Evolutionary conservation across 2,797 vertebrate genomes (phyloP).

Genomic region (Thalassophryne amazonica): DNA sequence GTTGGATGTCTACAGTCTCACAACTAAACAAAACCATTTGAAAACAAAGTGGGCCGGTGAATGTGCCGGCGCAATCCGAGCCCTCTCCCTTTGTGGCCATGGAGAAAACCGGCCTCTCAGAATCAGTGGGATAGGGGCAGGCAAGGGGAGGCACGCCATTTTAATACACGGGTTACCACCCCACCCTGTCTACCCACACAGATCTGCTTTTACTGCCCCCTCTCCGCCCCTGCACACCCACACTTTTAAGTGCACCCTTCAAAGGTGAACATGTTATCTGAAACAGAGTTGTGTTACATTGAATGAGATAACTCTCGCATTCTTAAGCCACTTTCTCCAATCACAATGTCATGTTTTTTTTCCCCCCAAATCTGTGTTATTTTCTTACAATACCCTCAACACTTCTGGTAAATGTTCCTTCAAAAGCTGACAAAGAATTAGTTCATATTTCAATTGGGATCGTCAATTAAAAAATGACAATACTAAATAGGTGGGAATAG

Average conservation of each 20-base stretch:
- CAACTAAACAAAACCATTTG: constrained; percentile 89
- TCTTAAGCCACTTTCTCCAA: constrained; percentile 3
- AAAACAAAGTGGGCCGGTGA: constrained; percentile 85
- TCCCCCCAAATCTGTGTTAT: not conserved
- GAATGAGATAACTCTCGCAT: constrained; percentile 29
- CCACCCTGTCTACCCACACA: constrained; percentile 33
- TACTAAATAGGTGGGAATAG: not conserved
- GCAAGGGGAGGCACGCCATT: constrained; percentile 69
- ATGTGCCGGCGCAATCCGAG: constrained; percentile 79
- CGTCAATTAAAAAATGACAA: not conserved
- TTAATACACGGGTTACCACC: constrained; percentile 73
- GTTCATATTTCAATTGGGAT: not conserved
- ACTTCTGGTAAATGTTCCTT: not conserved
- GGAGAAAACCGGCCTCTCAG: constrained; percentile 78
- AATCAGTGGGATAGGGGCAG: constrained; percentile 61
- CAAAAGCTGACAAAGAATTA: not conserved
- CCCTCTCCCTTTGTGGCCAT: constrained; percentile 69
- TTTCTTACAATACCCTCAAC: not conserved
- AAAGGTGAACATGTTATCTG: constrained; percentile 77
- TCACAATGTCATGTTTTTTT: constrained; percentile 1
- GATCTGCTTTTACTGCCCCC: constrained; percentile 40
- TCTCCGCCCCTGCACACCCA: constrained; percentile 51
- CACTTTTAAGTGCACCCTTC: constrained; percentile 73
- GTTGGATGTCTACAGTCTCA: constrained; percentile 86
- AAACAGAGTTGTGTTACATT: constrained; percentile 66